These are phyloP conservation scores for Eremobia ochroleuca DNA, from an alignment of 2,888 invertebrate species.

Conservation along the genomic window DNA sequence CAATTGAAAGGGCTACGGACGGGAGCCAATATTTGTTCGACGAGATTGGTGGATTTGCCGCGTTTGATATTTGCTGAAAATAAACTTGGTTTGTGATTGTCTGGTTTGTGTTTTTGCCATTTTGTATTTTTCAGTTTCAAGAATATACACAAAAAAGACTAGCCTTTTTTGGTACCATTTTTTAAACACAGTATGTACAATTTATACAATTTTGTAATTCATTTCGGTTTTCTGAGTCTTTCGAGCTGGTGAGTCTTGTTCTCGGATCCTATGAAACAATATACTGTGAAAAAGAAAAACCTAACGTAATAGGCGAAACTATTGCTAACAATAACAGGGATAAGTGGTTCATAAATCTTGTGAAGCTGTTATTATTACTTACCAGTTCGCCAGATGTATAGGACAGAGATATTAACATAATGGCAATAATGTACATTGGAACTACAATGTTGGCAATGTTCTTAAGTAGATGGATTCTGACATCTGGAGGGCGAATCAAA, in stretches of 20 bases:
- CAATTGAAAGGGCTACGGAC: constrained; percentile 40
- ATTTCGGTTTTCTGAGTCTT: background rate
- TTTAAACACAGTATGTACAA: background rate
- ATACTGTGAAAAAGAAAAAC: background rate
- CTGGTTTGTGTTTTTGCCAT: constrained; percentile 7
- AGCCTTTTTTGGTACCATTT: background rate
- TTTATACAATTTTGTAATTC: background rate
- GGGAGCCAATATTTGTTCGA: constrained; percentile 60
- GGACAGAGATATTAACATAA: constrained; percentile 34
- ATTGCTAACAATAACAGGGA: constrained; percentile 28
- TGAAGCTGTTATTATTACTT: constrained; percentile 21
- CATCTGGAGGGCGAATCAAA: constrained; percentile 15
- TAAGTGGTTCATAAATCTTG: constrained; percentile 21
- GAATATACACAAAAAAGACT: no score
- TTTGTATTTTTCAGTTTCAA: background rate
- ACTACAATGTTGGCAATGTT: constrained; percentile 28
- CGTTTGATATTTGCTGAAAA: constrained; percentile 50
- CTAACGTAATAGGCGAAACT: background rate
- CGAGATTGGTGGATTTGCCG: constrained; percentile 56
- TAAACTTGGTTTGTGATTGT: constrained; percentile 43
- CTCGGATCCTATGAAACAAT: background rate
- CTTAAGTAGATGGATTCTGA: constrained; percentile 2
- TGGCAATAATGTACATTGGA: constrained; percentile 25
- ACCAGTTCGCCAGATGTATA: constrained; percentile 16
- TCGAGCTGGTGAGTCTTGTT: background rate